These are phyloP conservation scores for Casuarius casuarius DNA, from an alignment of 2,113 vertebrate species.

Conservation along the genomic window DNA sequence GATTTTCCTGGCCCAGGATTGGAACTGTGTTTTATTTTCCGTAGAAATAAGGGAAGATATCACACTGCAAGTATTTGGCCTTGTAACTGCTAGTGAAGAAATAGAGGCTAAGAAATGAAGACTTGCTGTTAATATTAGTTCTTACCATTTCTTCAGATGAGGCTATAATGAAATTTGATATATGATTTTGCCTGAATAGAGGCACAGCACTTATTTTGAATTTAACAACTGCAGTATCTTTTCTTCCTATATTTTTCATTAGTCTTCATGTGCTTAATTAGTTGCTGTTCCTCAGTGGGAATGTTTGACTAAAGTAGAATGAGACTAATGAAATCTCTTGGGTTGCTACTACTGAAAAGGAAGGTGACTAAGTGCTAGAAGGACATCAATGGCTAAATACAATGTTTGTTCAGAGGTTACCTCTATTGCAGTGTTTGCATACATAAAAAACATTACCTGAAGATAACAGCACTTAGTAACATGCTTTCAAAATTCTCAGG, in stretches of 20 bases:
- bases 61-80: background rate
- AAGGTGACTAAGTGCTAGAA: background rate
- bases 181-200: conserved; percentile 2
- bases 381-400: background rate
- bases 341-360: background rate
- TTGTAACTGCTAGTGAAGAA: conserved; percentile 8
- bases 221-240: conserved; percentile 7
- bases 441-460: background rate
- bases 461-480: background rate
- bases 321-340: conserved; percentile 28
- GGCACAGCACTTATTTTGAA: conserved; percentile 26
- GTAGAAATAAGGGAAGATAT: background rate
- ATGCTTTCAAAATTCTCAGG: background rate
- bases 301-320: conserved; percentile 33
- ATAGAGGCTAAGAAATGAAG: background rate
- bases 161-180: conserved; percentile 37
- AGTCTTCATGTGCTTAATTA: conserved; percentile 64
- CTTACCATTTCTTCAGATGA: conserved; percentile 11
- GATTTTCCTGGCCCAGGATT: background rate
- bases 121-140: conserved; percentile 46
- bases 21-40: background rate
- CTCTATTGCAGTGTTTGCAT: background rate
- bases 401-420: background rate
- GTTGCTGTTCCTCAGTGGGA: conserved; percentile 43
- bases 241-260: conserved; percentile 55